Evolutionary conservation across 2,797 vertebrate species (phyloP).

Genomic region (Perdix hodgsoniae): DNA sequence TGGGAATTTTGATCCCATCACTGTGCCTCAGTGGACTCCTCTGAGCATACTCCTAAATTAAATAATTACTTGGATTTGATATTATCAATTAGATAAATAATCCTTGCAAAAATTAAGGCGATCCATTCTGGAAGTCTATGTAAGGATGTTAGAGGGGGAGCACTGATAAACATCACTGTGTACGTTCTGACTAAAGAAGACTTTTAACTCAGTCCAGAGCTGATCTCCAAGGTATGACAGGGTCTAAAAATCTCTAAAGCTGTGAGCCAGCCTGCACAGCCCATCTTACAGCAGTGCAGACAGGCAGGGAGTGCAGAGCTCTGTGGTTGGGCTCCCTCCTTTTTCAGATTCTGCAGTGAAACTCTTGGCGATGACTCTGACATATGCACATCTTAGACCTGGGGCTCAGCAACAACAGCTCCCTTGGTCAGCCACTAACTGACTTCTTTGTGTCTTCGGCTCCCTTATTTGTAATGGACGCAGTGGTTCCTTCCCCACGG

Average conservation of each 20-base stretch:
- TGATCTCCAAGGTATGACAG: background rate
- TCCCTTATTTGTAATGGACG: background rate
- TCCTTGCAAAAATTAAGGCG: background rate
- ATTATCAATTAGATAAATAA: background rate
- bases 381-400: background rate
- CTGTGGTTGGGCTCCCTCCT: background rate
- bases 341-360: background rate
- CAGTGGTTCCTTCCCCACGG: fast-evolving
- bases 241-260: background rate
- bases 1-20: background rate
- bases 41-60: background rate
- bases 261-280: background rate
- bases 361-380: background rate
- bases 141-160: background rate
- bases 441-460: background rate
- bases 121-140: background rate
- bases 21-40: background rate
- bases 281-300: background rate
- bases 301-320: background rate
- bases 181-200: background rate
- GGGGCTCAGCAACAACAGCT: background rate
- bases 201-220: background rate
- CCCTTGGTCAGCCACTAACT: background rate
- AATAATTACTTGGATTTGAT: background rate
- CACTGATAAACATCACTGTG: background rate